phyloP scores from a whole-genome alignment of 2,888 invertebrate genomes.

The Leucoma salicis region DNA sequence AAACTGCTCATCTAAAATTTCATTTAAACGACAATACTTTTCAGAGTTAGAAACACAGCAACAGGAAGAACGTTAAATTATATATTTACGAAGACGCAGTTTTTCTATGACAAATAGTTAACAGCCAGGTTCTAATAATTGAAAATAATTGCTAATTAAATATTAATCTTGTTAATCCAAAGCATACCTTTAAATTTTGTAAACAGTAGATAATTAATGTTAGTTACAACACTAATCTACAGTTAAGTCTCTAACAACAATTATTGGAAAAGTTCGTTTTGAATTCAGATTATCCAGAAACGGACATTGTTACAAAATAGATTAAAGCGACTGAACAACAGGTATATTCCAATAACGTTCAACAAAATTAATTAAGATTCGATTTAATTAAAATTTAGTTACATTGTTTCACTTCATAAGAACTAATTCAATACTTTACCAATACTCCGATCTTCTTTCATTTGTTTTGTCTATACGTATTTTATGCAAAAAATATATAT shows the following conservation, averaged over 20 bases:
- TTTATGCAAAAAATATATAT: no score
- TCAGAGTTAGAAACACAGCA: no score
- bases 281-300: slow-evolving; percentile 31
- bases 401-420: background rate
- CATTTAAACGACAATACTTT: no score
- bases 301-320: slow-evolving; percentile 5
- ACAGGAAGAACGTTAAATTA: no score
- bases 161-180: no score
- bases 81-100: no score
- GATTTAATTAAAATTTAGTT: background rate
- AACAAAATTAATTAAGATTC: slow-evolving; percentile 6
- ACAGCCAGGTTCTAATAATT: no score
- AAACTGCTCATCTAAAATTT: no score
- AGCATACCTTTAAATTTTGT: no score
- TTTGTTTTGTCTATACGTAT: no score
- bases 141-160: no score
- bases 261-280: slow-evolving; percentile 33
- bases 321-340: slow-evolving; percentile 6
- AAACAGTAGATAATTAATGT: slow-evolving; percentile 40
- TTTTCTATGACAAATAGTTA: no score
- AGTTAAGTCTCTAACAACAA: slow-evolving; percentile 32
- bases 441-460: background rate
- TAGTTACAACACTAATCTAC: slow-evolving; percentile 44
- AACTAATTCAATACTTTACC: background rate
- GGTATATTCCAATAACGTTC: background rate